These are phyloP conservation scores for Lepidonotus clava DNA, from an alignment of 2,888 invertebrate genomes.

Conservation along the genomic window DNA sequence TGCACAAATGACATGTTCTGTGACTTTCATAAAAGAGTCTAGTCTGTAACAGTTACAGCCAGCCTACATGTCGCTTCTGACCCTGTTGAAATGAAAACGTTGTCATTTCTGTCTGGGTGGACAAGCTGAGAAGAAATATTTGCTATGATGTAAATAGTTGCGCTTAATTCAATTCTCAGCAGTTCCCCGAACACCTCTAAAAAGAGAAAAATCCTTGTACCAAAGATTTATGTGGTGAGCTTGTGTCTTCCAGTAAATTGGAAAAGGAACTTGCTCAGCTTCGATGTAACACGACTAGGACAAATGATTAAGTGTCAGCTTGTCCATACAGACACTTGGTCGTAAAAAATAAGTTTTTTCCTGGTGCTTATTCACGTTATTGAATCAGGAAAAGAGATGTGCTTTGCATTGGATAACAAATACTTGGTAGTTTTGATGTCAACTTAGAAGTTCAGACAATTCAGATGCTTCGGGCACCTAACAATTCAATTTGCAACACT, in stretches of 20 bases:
- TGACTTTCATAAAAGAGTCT: neutral
- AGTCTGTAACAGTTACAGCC: neutral
- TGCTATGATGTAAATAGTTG: conserved; percentile 1
- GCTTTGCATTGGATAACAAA: neutral
- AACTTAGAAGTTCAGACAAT: conserved; percentile 15
- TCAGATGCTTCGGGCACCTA: neutral
- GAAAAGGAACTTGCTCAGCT: neutral
- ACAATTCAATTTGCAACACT: conserved; percentile 3
- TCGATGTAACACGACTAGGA: neutral
- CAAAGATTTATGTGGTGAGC: conserved; percentile 28
- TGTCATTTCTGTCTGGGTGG: neutral
- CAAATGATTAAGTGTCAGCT: neutral
- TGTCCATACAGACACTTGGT: neutral
- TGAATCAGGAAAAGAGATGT: neutral
- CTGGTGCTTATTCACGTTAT: neutral
- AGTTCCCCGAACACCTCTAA: conserved; percentile 16
- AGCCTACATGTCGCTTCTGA: neutral
- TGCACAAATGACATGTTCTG: neutral
- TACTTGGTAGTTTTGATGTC: neutral
- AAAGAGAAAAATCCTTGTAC: neutral
- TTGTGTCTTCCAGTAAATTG: conserved; percentile 17
- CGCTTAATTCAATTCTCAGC: conserved; percentile 14
- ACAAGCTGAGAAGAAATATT: neutral
- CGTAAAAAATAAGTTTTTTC: neutral
- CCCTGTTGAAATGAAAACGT: neutral